Percentiles rank a stretch among this genome's conserved stretches.
Evolutionary conservation across 2,888 invertebrate genomes (phyloP).

Genomic region (Gnatocerus cornutus): DNA sequence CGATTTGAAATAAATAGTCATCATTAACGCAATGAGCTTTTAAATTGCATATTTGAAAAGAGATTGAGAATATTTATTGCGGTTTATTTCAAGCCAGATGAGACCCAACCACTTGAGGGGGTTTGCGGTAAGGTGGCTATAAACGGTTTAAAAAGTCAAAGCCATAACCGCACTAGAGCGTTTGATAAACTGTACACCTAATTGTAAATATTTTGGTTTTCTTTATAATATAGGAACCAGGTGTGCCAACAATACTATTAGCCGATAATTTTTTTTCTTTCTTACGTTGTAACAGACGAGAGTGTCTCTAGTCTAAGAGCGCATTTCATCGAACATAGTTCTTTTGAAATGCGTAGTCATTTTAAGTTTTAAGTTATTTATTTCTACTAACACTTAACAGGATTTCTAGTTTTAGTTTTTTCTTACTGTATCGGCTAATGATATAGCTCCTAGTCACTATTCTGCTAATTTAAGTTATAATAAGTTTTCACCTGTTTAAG

Average conservation of each 20-base stretch:
- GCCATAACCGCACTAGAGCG: no score
- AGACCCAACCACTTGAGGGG: no score
- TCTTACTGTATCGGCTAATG: constrained; percentile 69
- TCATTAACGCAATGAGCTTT: no score
- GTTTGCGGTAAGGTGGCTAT: no score
- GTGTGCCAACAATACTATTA: constrained; percentile 65
- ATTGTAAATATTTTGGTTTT: constrained; percentile 15
- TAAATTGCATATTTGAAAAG: no score
- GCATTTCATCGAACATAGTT: constrained; percentile 34
- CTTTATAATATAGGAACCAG: constrained; percentile 34
- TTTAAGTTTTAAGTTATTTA: constrained; percentile 61
- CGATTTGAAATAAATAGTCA: no score
- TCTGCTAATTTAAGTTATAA: constrained; percentile 23
- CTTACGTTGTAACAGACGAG: constrained; percentile 59
- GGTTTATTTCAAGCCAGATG: no score
- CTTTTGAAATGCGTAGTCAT: constrained; percentile 55
- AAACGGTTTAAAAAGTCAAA: no score
- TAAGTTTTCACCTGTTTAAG: constrained; percentile 3
- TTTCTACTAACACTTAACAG: constrained; percentile 54
- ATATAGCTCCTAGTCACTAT: constrained; percentile 69
- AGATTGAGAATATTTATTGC: no score
- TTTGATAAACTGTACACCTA: no score
- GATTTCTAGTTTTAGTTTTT: constrained; percentile 59
- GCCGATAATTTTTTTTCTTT: constrained; percentile 65
- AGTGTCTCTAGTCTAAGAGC: constrained; percentile 62